These are phyloP conservation scores for Henricia sp. DNA, from an alignment of 53 echinoderm and acorn worm genomes.

Conservation along the genomic window DNA sequence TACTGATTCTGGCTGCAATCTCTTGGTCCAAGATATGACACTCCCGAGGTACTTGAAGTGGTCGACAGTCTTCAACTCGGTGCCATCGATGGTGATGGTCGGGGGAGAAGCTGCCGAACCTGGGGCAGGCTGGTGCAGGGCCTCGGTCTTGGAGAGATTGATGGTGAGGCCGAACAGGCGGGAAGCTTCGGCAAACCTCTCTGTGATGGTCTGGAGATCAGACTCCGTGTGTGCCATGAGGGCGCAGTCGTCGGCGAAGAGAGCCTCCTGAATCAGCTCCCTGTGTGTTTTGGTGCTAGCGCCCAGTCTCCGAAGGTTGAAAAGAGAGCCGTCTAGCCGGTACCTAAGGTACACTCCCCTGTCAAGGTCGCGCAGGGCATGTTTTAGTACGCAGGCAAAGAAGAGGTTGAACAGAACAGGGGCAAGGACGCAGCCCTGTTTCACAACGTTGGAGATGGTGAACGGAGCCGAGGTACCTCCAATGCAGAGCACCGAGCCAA, in stretches of 20 bases:
- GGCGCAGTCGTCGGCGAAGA: no score
- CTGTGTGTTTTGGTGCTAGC: no score
- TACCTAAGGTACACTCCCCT: conserved; percentile 60
- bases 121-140: conserved; percentile 13
- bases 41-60: no score
- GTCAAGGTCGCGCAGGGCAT: conserved; percentile 39
- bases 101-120: not conserved
- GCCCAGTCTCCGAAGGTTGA: conserved; percentile 23
- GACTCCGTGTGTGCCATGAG: no score
- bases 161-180: no score
- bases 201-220: conserved; percentile 48
- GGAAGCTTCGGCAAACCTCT: conserved; percentile 61
- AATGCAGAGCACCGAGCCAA: not conserved
- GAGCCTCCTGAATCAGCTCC: conserved; percentile 30
- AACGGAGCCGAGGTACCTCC: not conserved
- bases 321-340: conserved; percentile 32
- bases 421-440: conserved; percentile 29
- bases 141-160: no score
- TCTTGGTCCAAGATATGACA: no score
- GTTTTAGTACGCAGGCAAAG: conserved; percentile 38
- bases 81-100: no score
- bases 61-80: no score
- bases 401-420: no score
- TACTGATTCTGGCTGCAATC: no score
- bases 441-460: not conserved